A percentile compares a stretch with the other conserved stretches of the same genome.
These are phyloP conservation scores for Sylvia borin DNA, from an alignment of 2,797 vertebrate genomes.

Conservation along the genomic window DNA sequence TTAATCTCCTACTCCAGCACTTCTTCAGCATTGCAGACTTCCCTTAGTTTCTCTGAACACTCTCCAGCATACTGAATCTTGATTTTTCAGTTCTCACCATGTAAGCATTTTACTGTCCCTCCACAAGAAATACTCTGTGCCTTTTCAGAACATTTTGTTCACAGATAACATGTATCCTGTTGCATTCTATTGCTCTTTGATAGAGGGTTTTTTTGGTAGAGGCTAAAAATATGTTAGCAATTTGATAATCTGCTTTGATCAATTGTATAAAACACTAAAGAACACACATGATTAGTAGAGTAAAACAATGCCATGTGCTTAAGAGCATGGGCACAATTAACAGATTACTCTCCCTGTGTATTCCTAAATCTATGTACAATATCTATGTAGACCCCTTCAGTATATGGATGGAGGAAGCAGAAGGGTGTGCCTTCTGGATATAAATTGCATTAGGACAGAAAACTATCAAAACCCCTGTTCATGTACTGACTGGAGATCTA, in stretches of 20 bases:
- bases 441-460: background rate
- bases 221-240: background rate
- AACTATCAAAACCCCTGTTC: background rate
- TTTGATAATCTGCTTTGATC: background rate
- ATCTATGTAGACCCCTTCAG: background rate
- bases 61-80: background rate
- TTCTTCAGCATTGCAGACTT: background rate
- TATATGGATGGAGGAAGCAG: background rate
- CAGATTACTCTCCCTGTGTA: background rate
- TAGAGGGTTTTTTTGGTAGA: fast-evolving
- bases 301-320: background rate
- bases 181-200: background rate
- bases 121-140: background rate
- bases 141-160: background rate
- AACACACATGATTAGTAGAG: background rate
- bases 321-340: background rate
- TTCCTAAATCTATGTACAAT: background rate
- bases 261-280: background rate
- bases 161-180: background rate
- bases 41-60: background rate
- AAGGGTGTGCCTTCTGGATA: background rate
- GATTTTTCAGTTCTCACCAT: background rate
- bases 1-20: background rate
- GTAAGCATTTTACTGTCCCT: background rate
- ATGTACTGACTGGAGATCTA: background rate